Evolutionary conservation across 1,140 invertebrate genomes (phyloP).

Genomic region (Nymphalis io): DNA sequence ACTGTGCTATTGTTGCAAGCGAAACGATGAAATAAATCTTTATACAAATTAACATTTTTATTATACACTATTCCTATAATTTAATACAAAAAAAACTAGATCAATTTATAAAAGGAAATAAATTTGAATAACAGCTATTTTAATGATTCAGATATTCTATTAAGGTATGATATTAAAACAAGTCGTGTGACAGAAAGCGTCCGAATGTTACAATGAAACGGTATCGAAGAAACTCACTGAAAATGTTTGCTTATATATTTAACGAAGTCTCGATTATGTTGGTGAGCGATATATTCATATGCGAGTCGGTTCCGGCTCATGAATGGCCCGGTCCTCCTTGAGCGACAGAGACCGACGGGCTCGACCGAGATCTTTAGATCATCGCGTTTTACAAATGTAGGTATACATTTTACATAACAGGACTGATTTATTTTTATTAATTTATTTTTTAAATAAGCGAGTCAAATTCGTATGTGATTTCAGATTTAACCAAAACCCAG

Average conservation of each 20-base stretch:
- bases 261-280: constrained; percentile 30
- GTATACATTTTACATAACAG: neutral
- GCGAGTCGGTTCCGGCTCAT: constrained; percentile 68
- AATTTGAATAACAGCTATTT: constrained; percentile 27
- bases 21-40: neutral
- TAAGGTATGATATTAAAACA: constrained; percentile 6
- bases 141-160: neutral
- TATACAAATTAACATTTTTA: constrained; percentile 1
- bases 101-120: constrained; percentile 32
- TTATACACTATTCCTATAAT: constrained; percentile 3
- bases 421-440: neutral
- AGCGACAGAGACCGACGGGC: constrained; percentile 58
- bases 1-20: neutral
- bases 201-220: neutral
- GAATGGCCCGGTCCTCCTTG: constrained; percentile 77
- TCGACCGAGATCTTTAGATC: constrained; percentile 67
- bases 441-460: neutral
- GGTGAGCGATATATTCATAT: constrained; percentile 53
- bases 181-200: constrained; percentile 5
- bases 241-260: constrained; percentile 2
- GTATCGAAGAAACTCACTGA: neutral
- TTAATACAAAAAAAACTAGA: constrained; percentile 10
- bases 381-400: constrained; percentile 42
- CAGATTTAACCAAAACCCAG: neutral
- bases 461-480: neutral